A percentile compares a stretch with the other conserved stretches of the same genome.
Conservation (phyloP, 2,113 vertebrate genomes). For the Dasyornis broadbenti region DNA sequence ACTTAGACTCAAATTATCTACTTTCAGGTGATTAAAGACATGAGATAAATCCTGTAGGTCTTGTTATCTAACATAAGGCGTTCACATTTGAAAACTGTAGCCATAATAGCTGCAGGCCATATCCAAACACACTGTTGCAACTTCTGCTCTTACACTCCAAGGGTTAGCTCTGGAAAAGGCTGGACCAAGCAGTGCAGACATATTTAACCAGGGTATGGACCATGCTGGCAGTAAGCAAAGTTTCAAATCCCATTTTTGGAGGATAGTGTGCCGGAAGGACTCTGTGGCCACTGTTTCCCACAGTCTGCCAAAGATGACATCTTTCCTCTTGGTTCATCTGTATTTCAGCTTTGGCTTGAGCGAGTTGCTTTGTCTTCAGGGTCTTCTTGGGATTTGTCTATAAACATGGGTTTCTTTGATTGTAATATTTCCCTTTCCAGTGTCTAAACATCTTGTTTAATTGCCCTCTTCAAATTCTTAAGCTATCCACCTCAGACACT, state of each 20-base stretch:
- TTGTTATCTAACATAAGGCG: neutral
- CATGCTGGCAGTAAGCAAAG: neutral
- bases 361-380: neutral
- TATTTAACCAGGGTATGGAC: accelerated
- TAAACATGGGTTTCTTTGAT: neutral
- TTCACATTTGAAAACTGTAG: neutral
- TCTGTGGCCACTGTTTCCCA: neutral
- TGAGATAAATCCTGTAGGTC: neutral
- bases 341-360: neutral
- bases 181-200: neutral
- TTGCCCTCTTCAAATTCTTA: neutral
- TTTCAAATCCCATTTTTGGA: neutral
- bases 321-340: neutral
- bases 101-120: neutral
- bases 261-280: neutral
- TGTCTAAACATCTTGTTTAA: neutral
- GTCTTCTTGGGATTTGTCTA: neutral
- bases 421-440: neutral
- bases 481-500: neutral
- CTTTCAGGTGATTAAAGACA: neutral
- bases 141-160: neutral
- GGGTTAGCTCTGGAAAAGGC: neutral
- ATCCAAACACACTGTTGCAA: neutral
- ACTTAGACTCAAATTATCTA: neutral
- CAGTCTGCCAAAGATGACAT: neutral